Evolutionary conservation across 53 echinoderm and acorn worm species (phyloP), one percentile per base, ranked within the genome.

Genomic region (Astropecten irregularis): DNA sequence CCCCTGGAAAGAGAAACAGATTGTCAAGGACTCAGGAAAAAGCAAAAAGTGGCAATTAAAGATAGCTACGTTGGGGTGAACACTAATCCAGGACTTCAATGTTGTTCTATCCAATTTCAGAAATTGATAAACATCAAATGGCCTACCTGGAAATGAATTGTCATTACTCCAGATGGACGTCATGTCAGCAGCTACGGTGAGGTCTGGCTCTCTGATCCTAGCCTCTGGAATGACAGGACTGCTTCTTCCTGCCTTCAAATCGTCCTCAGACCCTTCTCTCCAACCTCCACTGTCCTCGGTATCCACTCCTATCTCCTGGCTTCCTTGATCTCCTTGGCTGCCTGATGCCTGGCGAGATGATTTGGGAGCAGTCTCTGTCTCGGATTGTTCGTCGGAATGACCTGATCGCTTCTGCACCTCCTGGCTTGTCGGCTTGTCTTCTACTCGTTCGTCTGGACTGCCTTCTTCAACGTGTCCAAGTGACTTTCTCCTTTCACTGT

Each of bases 91-190:
- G n/a, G n/a, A n/a, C n/a, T n/a, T n/a, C n/a, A n/a, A n/a, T n/a
- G n/a, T n/a, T n/a, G n/a, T n/a, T n/a, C n/a, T n/a, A n/a, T n/a
- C n/a, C n/a, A n/a, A n/a, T n/a, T n/a, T n/a, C n/a, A n/a, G n/a
- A n/a, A n/a, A n/a, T n/a, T n/a, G n/a, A n/a, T n/a, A n/a, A n/a
- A n/a, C n/a, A n/a, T n/a, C n/a, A n/a, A n/a, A n/a, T n/a, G n/a
- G n/a, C n/a, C n/a, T 71, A 86, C 86, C 88, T 40, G 59, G 37
- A 9, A 72, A 53, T 15, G 92, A 88, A 23, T 81, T 36, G 20
- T 88, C 92, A 27, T 82, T 63, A 31, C 85, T 85, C 92, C 92
- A 92, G 33, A 92, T 47, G 35, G 92, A 92, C 0, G 92, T 92
- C 85, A 85, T 88, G 42, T 92, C 88, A 4, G 73, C 85, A 30